These are phyloP conservation scores for Cottoperca gobio DNA, from an alignment of 2,797 vertebrate genomes.

Conservation along the genomic window DNA sequence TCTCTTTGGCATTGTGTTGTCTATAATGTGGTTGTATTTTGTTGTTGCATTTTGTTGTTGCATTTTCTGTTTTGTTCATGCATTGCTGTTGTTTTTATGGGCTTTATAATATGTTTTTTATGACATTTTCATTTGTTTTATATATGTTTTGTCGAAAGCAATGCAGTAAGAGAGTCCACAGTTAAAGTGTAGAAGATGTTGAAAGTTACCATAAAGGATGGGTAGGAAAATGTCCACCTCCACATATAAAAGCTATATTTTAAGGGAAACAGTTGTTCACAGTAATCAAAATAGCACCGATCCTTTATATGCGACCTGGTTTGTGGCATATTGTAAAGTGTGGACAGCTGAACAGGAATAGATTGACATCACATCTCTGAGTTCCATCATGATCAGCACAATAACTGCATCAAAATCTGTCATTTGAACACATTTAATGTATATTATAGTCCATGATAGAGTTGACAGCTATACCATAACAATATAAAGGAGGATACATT, in stretches of 20 bases:
- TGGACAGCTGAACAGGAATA: not conserved
- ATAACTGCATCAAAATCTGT: not conserved
- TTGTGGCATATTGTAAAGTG: not conserved
- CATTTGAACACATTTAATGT: conserved; percentile 45
- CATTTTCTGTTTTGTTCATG: too few species aligned
- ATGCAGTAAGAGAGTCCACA: too few species aligned
- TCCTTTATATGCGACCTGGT: not conserved
- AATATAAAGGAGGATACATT: conserved; percentile 31
- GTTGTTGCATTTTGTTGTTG: too few species aligned
- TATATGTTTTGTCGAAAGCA: too few species aligned
- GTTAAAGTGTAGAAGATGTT: not conserved
- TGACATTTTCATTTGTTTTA: too few species aligned
- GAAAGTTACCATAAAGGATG: not conserved
- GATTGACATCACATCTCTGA: not conserved
- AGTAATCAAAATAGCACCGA: not conserved
- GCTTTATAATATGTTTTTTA: too few species aligned
- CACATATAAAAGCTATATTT: not conserved
- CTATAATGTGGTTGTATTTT: too few species aligned
- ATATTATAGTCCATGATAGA: conserved; percentile 2
- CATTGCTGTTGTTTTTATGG: too few species aligned
- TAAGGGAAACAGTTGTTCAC: not conserved
- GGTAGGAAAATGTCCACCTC: not conserved
- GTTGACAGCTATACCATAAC: conserved; percentile 37
- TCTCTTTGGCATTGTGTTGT: too few species aligned
- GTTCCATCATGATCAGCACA: not conserved